Percentiles rank a stretch among this genome's conserved stretches.
Conservation (phyloP, 2,797 vertebrate genomes). For the Premnoplex brunnescens region DNA sequence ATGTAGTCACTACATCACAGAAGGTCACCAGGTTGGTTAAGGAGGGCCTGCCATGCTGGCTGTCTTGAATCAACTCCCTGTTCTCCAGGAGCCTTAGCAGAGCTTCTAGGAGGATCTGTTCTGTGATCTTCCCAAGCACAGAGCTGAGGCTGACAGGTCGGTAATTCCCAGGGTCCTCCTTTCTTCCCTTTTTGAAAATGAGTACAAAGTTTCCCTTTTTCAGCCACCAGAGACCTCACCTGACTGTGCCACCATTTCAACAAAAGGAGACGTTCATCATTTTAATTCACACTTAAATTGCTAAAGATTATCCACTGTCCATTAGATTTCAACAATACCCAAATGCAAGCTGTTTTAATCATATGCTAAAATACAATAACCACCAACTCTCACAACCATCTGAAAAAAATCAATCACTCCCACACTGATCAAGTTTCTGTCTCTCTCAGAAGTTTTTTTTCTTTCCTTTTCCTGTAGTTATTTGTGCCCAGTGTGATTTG, state of each 20-base stretch:
- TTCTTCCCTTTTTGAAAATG: neutral
- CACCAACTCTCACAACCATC: neutral
- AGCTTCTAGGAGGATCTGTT: neutral
- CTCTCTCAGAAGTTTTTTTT: neutral
- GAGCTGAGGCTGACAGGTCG: neutral
- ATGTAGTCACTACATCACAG: accelerated
- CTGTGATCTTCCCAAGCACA: neutral
- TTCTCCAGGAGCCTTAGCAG: neutral
- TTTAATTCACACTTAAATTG: constrained; percentile 29
- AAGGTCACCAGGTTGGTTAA: neutral
- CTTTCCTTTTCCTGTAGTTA: neutral
- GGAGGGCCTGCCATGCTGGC: neutral
- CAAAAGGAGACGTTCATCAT: neutral
- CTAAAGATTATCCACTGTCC: constrained; percentile 53
- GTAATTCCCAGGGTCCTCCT: neutral
- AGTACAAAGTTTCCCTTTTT: neutral
- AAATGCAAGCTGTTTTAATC: neutral
- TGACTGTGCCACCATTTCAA: neutral
- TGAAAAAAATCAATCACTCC: constrained; percentile 20
- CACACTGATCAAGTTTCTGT: constrained; percentile 4
- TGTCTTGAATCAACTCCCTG: neutral
- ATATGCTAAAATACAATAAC: constrained; percentile 19
- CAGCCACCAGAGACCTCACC: neutral
- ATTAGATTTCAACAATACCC: constrained; percentile 45
- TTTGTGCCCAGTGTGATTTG: neutral